Evolutionary conservation across 2,888 invertebrate species (phyloP).

Genomic region (Apotomis capreana): DNA sequence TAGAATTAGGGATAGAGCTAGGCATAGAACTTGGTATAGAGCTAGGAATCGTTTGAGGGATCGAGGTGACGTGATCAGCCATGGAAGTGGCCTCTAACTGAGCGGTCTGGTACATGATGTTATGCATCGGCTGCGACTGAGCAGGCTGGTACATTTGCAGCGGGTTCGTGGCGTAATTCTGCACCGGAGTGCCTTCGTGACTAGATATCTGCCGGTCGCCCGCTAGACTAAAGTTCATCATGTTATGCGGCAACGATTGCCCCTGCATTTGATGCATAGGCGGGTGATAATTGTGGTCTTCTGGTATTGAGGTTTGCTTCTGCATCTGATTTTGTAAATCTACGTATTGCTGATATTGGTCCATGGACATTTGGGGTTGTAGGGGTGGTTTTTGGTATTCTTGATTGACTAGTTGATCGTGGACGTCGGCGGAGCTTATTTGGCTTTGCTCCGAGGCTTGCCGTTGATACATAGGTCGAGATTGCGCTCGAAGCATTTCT

Average conservation of each 20-base stretch:
- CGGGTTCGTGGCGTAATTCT: slow-evolving; percentile 75
- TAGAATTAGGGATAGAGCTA: neutral
- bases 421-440: slow-evolving; percentile 67
- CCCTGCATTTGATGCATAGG: slow-evolving; percentile 71
- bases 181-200: slow-evolving; percentile 81
- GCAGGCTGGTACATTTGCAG: slow-evolving; percentile 74
- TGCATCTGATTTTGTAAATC: slow-evolving; percentile 60
- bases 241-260: slow-evolving; percentile 73
- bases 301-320: slow-evolving; percentile 65
- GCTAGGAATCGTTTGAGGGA: neutral
- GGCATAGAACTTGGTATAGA: neutral
- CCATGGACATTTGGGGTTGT: slow-evolving; percentile 73
- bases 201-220: slow-evolving; percentile 79
- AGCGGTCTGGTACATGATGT: slow-evolving; percentile 13
- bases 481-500: slow-evolving; percentile 67
- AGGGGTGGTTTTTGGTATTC: slow-evolving; percentile 66
- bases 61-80: neutral
- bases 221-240: slow-evolving; percentile 69
- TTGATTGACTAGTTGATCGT: slow-evolving; percentile 57
- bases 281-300: slow-evolving; percentile 64
- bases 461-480: slow-evolving; percentile 70
- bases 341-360: slow-evolving; percentile 66
- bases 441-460: slow-evolving; percentile 79
- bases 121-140: slow-evolving; percentile 57
- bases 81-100: neutral